These are phyloP conservation scores for Battus philenor DNA, from an alignment of 1,140 invertebrate species.

Conservation along the genomic window DNA sequence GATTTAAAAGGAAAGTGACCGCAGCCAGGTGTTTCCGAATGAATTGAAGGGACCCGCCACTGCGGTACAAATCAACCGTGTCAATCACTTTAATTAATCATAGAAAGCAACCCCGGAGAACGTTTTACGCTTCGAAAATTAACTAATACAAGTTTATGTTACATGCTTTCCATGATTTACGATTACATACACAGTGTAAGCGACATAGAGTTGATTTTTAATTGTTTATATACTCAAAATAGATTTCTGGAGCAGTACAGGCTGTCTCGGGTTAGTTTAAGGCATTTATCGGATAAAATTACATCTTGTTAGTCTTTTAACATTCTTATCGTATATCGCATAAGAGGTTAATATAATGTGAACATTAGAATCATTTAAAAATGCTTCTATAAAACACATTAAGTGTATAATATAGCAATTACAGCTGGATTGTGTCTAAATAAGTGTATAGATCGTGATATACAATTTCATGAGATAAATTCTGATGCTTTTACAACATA, in stretches of 20 bases:
- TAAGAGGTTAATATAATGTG: slow-evolving; percentile 2
- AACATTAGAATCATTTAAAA: slow-evolving; percentile 10
- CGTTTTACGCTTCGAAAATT: slow-evolving; percentile 13
- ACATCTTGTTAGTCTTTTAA: slow-evolving; percentile 11
- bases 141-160: slow-evolving; percentile 4
- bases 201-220: too few relatives aligned
- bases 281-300: slow-evolving; percentile 9
- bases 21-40: slow-evolving; percentile 12
- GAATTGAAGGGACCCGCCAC: slow-evolving; percentile 11
- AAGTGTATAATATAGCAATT: background rate
- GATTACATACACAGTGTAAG: too few relatives aligned
- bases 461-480: slow-evolving; percentile 11
- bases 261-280: background rate
- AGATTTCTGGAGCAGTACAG: too few relatives aligned
- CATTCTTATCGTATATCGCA: background rate
- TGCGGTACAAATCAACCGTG: slow-evolving; percentile 5
- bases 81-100: slow-evolving; percentile 17
- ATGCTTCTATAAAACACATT: slow-evolving; percentile 7
- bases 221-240: too few relatives aligned
- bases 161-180: too few relatives aligned
- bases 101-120: slow-evolving; percentile 1
- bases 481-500: slow-evolving; percentile 3
- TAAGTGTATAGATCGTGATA: background rate
- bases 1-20: slow-evolving; percentile 10
- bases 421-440: background rate